A percentile compares a stretch with the other conserved stretches of the same genome.
phyloP scores from a whole-genome alignment of 2,797 vertebrate genomes.

The Microcaecilia unicolor region DNA sequence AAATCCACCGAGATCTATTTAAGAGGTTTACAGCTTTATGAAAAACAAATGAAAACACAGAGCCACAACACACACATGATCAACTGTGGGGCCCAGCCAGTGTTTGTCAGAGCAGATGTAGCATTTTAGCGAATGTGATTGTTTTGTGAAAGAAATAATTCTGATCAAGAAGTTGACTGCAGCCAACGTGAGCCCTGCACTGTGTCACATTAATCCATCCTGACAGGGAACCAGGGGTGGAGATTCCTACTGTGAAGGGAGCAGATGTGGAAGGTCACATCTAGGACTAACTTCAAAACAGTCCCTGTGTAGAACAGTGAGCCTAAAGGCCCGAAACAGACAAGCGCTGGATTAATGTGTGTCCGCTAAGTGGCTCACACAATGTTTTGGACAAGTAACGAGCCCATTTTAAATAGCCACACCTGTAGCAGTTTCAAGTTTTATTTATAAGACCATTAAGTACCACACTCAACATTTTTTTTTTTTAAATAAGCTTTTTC shows the following conservation, averaged over 20 bases:
- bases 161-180: slow-evolving; percentile 89
- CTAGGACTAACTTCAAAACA: slow-evolving; percentile 72
- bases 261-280: slow-evolving; percentile 73
- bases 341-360: slow-evolving; percentile 75
- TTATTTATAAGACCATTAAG: too few relatives aligned
- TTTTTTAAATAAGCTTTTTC: not conserved
- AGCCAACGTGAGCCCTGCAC: slow-evolving; percentile 77
- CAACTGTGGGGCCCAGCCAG: slow-evolving; percentile 67
- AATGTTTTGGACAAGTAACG: slow-evolving; percentile 56
- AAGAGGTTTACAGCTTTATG: slow-evolving; percentile 49
- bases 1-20: not conserved
- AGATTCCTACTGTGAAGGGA: slow-evolving; percentile 72
- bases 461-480: too few relatives aligned
- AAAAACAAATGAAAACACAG: slow-evolving; percentile 49
- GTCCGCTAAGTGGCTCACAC: slow-evolving; percentile 77
- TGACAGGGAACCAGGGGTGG: slow-evolving; percentile 80
- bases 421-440: too few relatives aligned
- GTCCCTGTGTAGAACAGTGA: slow-evolving; percentile 81
- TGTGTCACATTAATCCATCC: slow-evolving; percentile 73
- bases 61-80: slow-evolving; percentile 35
- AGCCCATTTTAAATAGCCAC: slow-evolving; percentile 43
- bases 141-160: slow-evolving; percentile 98
- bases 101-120: slow-evolving; percentile 85
- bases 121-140: slow-evolving; percentile 93
- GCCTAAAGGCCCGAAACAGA: slow-evolving; percentile 71